Evolutionary conservation across 2,113 vertebrate genomes (phyloP), one percentile per base, ranked within the genome.

Genomic region (Ophthalmolycus amberensis): DNA sequence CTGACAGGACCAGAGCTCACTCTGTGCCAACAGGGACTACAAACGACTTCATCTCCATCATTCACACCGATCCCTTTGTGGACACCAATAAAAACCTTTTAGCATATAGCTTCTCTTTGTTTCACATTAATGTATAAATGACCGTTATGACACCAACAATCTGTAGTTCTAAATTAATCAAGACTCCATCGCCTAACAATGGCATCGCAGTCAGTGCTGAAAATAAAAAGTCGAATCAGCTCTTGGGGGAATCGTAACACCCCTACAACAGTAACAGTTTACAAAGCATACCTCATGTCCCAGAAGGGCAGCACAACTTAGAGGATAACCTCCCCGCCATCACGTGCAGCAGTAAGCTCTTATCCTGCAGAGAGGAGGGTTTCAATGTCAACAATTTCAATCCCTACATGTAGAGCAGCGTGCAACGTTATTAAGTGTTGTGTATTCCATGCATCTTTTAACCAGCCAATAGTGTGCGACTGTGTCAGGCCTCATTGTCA

Each of bases 401-500:
- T 20, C 4, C n/a, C 46, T 48, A 48, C 16, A 48, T 18, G 29
- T 29, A 32, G n/a, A 44, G 50, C 27, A 46, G 18, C 2, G 1
- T 32, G 2, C 5, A 40, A 25, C 12, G 3, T 7, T 38, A 6
- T 16, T 5, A 22, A 2, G 3, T 27, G 18, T 25, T 44, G 20
- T 0, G 8, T 2, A n/a, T 22, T 3, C 9, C 18, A 22, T 29
- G 11, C 2, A 37, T 62, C 6, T 32, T 0, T 34, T 52, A 12
- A 60, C 1, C 22, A 25, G 1, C 2, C 18, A 16, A 25, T 15
- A 11, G 4, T 10, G 6, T 2, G 0, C 2, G 0, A 60, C 9
- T 95, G 94, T 95, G 9, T 46, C 94, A 93, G 93, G 91, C 78
- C 87, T 94, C 94, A 95, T 95, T 95, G 94, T 83, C 94, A 94